Conservation (phyloP, 1,140 invertebrate genomes). For the Heliconius hewitsoni region DNA sequence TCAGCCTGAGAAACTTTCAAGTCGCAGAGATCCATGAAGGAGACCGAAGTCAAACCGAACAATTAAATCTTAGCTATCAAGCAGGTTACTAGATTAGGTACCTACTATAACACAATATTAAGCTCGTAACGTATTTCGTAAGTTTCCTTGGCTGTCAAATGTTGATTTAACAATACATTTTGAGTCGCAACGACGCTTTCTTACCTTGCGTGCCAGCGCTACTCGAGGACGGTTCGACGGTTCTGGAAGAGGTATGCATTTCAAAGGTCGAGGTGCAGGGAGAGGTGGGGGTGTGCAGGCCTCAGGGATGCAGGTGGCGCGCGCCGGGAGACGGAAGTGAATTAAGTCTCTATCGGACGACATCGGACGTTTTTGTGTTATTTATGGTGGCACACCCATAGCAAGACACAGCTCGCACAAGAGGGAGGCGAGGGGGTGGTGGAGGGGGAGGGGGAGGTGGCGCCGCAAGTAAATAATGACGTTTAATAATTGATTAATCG, state of each 20-base stretch:
- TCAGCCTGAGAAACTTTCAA: too few species aligned
- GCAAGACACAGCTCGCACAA: slow-evolving; percentile 23
- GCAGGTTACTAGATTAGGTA: too few species aligned
- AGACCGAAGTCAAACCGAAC: too few species aligned
- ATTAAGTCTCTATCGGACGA: slow-evolving; percentile 57
- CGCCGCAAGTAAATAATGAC: slow-evolving; percentile 61
- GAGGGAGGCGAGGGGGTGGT: slow-evolving; percentile 39
- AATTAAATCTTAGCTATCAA: too few species aligned
- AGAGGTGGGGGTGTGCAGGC: too few species aligned
- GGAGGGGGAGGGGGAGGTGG: slow-evolving; percentile 33
- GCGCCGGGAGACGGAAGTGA: slow-evolving; percentile 46
- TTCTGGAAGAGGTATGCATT: background rate
- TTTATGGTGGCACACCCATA: slow-evolving; percentile 21
- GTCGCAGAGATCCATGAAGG: too few species aligned
- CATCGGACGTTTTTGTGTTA: slow-evolving; percentile 41
- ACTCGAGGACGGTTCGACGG: background rate
- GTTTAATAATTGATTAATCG: slow-evolving; percentile 73
- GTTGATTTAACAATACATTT: background rate
- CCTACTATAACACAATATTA: too few species aligned
- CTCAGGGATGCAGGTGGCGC: slow-evolving; percentile 6
- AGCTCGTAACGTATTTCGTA: too few species aligned
- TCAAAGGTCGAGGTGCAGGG: background rate
- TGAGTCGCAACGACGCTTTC: too few species aligned
- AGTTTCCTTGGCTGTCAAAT: background rate
- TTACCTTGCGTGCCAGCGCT: background rate